Base-by-base conservation (phyloP, 2,797 vertebrate species). In the Acestrorhynchus altus region DNA sequence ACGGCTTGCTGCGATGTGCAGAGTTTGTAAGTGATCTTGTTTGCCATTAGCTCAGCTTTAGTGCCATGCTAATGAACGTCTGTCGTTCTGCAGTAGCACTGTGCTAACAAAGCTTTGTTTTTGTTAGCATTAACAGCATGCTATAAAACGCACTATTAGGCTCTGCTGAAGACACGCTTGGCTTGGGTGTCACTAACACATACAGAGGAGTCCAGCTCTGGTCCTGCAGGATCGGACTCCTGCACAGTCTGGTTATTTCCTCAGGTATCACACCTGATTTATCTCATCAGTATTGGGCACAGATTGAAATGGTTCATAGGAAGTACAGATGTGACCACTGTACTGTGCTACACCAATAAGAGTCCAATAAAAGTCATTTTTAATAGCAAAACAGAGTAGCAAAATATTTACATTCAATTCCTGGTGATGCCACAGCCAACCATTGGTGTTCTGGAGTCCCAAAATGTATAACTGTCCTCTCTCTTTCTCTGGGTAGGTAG, bases 11-110 rank as follows among this genome's bases (percentile, higher is more conserved):
- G 86, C 84, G 91, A 94, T 92, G 92, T 93, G 90, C 92, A 90
- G 90, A 94, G 92, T 93, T 92, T 94, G 93, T 94, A 94, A 94
- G 93, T 94, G 91, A 89, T 89, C 89, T 85, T 85, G 89, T 91
- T 90, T 91, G 85, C 57, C 24, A 72, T 78, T 82, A 80, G 66
- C 66, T 39, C 77, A 77, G 74, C 54, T 22, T 66, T 52, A 74
- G 46, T 18, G 65, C 64, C 60, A n/a, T 15, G 60, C 69, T 81
- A 76, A 72, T 31, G 24, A 70, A 28, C 26, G 49, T 31, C 49
- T 52, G 67, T 40, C 44, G 39, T 42, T 44, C 22, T 24, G 63
- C 63, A 65, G 39, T 44, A 46, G 20, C 20, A 44, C 60, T 54
- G 9, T 59, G 54, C 60, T 76, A 72, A 56, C 15, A 56, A 42